Conservation (phyloP, 2,797 vertebrate species). For the Oophaga sylvatica region DNA sequence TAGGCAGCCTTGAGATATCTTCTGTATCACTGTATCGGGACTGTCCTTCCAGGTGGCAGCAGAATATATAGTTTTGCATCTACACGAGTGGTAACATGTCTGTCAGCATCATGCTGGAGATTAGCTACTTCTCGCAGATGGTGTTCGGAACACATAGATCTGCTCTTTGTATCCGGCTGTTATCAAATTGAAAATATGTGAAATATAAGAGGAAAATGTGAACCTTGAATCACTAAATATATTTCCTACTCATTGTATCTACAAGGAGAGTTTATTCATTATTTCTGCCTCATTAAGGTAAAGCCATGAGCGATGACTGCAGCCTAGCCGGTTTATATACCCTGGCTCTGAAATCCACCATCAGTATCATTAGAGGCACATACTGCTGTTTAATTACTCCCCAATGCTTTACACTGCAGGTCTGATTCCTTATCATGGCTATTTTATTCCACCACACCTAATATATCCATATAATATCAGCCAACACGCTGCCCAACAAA, state of each 20-base stretch:
- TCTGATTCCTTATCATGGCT: too few species aligned
- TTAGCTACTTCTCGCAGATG: not conserved
- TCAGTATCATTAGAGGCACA: too few species aligned
- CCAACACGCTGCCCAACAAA: too few species aligned
- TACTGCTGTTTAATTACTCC: too few species aligned
- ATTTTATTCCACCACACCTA: too few species aligned
- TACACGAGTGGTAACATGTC: not conserved
- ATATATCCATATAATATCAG: too few species aligned
- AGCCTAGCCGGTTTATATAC: too few species aligned
- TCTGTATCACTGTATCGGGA: slow-evolving; percentile 15
- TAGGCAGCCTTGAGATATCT: not conserved
- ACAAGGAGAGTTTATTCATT: too few species aligned
- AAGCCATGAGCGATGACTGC: too few species aligned
- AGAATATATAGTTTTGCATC: not conserved
- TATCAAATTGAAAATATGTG: not conserved
- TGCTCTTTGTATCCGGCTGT: not conserved
- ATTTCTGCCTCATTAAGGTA: too few species aligned
- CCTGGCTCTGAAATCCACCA: too few species aligned
- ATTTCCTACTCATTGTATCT: not conserved
- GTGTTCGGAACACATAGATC: not conserved
- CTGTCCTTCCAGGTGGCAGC: slow-evolving; percentile 36
- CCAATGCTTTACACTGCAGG: too few species aligned
- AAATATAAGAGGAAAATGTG: not conserved
- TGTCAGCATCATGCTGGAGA: not conserved
- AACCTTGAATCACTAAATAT: not conserved